These are phyloP conservation scores for Tiaroga cobitis DNA, from an alignment of 2,797 vertebrate species.

Conservation along the genomic window DNA sequence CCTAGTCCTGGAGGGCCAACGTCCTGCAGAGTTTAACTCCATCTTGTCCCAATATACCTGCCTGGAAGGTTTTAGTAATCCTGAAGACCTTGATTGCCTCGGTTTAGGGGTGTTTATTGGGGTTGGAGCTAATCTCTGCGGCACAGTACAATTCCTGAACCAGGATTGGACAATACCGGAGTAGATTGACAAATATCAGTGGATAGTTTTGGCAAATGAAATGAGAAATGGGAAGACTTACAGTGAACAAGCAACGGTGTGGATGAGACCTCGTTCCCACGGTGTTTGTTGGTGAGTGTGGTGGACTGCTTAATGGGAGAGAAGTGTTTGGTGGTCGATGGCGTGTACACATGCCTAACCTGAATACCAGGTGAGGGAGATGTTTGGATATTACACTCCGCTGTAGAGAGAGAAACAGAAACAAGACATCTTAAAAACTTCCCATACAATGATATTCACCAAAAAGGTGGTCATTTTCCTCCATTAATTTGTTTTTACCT, in stretches of 20 bases:
- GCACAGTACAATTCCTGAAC: background rate
- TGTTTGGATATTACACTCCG: conserved; percentile 98
- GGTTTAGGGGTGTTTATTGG: background rate
- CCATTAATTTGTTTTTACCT: conserved; percentile 53
- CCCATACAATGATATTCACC: background rate
- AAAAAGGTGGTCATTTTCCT: background rate
- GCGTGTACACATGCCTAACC: conserved; percentile 97
- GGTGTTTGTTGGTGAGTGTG: conserved; percentile 97
- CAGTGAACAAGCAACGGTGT: conserved; percentile 95
- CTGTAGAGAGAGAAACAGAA: conserved; percentile 67
- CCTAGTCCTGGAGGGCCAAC: background rate
- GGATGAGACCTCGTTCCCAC: conserved; percentile 96
- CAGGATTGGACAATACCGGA: background rate
- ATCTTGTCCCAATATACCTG: background rate
- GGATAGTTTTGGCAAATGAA: background rate
- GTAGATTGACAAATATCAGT: background rate
- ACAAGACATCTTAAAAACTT: background rate
- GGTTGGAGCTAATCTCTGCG: background rate
- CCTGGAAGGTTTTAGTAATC: background rate
- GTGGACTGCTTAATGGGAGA: conserved; percentile 99
- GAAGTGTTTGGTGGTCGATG: conserved; percentile 98
- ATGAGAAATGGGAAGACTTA: conserved; percentile 74
- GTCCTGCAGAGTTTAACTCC: background rate
- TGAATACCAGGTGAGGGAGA: conserved; percentile 96
- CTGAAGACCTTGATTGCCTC: background rate